phyloP scores from a whole-genome alignment of 2,797 vertebrate genomes.

The Taenioides sp. region DNA sequence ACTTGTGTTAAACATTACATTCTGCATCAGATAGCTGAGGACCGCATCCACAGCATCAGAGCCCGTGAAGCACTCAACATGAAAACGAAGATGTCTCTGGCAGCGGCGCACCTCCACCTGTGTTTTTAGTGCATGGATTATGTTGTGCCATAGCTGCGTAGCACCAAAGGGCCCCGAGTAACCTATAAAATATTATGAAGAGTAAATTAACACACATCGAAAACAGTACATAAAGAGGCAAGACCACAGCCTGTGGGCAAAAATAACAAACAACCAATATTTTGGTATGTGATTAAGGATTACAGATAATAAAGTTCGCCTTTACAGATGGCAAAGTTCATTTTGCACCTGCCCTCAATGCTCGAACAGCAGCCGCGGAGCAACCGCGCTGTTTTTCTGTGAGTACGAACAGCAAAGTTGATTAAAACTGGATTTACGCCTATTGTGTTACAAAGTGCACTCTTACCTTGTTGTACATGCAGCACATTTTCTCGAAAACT shows the following conservation, averaged over 20 bases:
- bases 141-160: conserved; percentile 85
- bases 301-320: background rate
- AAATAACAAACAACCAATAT: background rate
- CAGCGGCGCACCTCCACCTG: conserved; percentile 83
- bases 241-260: background rate
- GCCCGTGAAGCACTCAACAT: conserved; percentile 81
- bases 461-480: conserved; percentile 67
- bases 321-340: conserved; percentile 2
- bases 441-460: background rate
- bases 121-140: conserved; percentile 80
- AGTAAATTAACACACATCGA: background rate
- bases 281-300: background rate
- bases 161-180: conserved; percentile 81
- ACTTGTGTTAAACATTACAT: conserved; percentile 79
- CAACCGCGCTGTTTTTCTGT: background rate
- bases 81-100: conserved; percentile 75
- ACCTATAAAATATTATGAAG: conserved; percentile 47
- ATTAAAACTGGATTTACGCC: background rate
- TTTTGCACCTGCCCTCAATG: background rate
- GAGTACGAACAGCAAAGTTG: background rate
- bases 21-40: conserved; percentile 88
- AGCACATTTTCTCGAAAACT: conserved; percentile 69
- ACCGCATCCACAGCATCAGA: conserved; percentile 85
- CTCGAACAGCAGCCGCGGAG: too few relatives aligned
- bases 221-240: background rate